phyloP scores from a whole-genome alignment of 2,888 invertebrate species.

The Troides aeacus region DNA sequence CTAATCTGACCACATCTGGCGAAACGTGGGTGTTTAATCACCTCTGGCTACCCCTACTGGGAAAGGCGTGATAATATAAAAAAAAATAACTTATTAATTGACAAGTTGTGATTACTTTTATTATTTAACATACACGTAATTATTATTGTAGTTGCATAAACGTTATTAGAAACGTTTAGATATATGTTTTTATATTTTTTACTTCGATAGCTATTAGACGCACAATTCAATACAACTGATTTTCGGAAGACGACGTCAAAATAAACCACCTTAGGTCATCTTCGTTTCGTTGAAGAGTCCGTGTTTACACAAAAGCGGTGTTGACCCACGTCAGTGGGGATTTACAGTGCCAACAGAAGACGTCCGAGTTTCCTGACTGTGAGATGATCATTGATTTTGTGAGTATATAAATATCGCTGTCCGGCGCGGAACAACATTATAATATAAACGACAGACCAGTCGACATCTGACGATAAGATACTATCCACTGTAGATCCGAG shows the following conservation, averaged over 20 bases:
- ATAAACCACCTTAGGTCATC: conserved; percentile 18
- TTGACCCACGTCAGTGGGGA: conserved; percentile 27
- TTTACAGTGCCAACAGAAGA: conserved; percentile 25
- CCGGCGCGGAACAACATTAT: conserved; percentile 9
- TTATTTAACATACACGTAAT: no score
- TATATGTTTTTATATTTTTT: no score
- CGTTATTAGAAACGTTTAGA: no score
- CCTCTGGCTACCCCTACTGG: no score
- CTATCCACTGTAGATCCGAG: background rate
- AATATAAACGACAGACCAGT: background rate
- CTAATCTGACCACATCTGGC: no score
- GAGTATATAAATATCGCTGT: conserved; percentile 22
- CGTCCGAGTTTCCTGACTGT: conserved; percentile 9
- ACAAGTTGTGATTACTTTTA: no score
- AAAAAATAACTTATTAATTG: no score
- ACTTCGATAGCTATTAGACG: background rate
- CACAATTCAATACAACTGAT: background rate
- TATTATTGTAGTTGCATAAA: no score
- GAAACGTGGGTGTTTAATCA: no score
- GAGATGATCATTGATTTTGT: conserved; percentile 22
- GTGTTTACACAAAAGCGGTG: conserved; percentile 13
- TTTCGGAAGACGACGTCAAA: conserved; percentile 11
- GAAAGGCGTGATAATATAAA: no score
- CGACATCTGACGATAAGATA: conserved; percentile 13
- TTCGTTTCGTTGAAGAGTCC: conserved; percentile 13